Evolutionary conservation across 2,888 invertebrate species (phyloP), one percentile per base, ranked within the genome.

Genomic region (Epinotia nisella): DNA sequence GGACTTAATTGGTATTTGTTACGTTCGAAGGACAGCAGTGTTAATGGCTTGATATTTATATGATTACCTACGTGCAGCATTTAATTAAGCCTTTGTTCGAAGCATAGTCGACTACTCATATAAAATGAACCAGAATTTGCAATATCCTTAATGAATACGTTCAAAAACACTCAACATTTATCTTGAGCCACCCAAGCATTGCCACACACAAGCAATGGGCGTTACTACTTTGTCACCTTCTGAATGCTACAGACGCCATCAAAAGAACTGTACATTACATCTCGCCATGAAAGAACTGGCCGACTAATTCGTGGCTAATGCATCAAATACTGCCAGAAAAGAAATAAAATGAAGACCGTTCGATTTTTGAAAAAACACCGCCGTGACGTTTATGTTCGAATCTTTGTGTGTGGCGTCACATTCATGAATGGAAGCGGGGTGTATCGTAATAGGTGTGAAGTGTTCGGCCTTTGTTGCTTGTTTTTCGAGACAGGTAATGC

Each of bases 401-500:
- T 84, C 89, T 87, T 93, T 93, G 92, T 93, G 90, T 87, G 86
- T 91, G 92, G 91, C 91, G 92, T 92, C 87, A 88, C 80, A 78
- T 78, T 78, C 70, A 78, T 92, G 90, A 93, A 93, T 92, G 90
- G 86, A 85, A 81, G 81, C 85, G 81, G 86, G 87, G 89, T 88
- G 89, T 86, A 83, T 82, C 85, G 85, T 92, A 92, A 93, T 92
- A 92, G 90, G 92, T 93, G 93, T 93, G 93, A 93, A 93, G 93
- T 93, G 90, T 89, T 84, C 78, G 71, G 66, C 84, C 80, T 88
- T 92, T 93, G 90, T 91, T 79, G 81, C 81, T 75, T 82, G 76
- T 80, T 81, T 81, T 83, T 81, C 80, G 78, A 82, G 85, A 85
- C 88, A 90, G 88, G 90, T 90, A 90, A 85, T 80, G 75, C 79